Base-by-base conservation (phyloP, 2,888 invertebrate species). In the Pyrochroa serraticornis region DNA sequence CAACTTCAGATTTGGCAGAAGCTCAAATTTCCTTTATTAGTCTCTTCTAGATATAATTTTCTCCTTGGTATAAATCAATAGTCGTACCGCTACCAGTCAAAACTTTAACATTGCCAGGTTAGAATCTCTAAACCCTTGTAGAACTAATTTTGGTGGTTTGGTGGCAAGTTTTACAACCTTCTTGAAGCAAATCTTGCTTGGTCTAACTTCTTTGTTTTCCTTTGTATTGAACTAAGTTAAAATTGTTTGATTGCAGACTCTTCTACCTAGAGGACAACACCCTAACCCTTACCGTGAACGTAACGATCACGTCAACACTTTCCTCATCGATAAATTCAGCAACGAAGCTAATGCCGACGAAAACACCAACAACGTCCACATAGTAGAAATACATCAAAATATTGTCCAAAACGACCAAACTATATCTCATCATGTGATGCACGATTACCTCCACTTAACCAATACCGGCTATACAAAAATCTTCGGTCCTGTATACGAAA, bases 381-480 rank as follows among this genome's bases (percentile, higher is more conserved):
- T 80, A 1, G 75, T 80, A 2, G 71, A 69, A 10, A 77, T 80
- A 13, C 75, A 80, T 54, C 76, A 78, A 9, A 72, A 78, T 54
- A 75, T 80, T 6, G 71, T 79, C 0, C 81, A 82, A 65, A 77
- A 80, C 13, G 83, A 83, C 71, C 82, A 85, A 10, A 80, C 80
- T 3, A 87, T 89, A 53, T 84, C 84, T 45, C 85, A 85, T 66
- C 81, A 82, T 56, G 84, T 89, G 67, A 84, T 89, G 85, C 83
- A 85, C 71, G 89, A 90, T 75, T 89, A 87, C 74, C 79, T 88
- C 7, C 89, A 89, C 74, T 77, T 88, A 31, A 87, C 87, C 1
- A 82, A 84, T 64, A 76, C 80, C 34, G 89, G 87, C 1, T 89
- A 89, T 73, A 78, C 80, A 54, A 87, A 87, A 75, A 81, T 83